A percentile compares a stretch with the other conserved stretches of the same genome.
phyloP scores from a whole-genome alignment of 2,797 vertebrate species.

The Halcyon badia region DNA sequence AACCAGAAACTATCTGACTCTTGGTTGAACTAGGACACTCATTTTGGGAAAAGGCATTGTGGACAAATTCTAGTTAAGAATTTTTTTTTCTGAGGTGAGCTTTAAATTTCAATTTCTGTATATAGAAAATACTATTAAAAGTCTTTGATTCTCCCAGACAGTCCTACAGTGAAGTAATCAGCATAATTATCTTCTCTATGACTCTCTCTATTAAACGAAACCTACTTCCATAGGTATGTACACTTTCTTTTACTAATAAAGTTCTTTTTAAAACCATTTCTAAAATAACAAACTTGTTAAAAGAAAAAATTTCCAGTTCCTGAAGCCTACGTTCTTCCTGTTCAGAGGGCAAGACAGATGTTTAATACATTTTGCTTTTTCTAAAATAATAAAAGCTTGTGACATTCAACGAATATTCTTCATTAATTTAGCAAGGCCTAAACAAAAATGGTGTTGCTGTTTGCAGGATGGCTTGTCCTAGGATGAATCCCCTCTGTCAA shows the following conservation, averaged over 20 bases:
- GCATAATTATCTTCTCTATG: not conserved
- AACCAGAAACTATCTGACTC: not conserved
- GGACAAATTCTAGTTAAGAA: not conserved
- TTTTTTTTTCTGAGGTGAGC: not conserved
- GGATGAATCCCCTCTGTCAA: accelerated
- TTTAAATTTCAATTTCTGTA: not conserved
- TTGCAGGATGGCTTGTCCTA: not conserved
- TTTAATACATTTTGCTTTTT: not conserved
- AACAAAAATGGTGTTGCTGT: not conserved
- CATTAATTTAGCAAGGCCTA: not conserved
- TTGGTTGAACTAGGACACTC: not conserved
- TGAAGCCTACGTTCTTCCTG: not conserved
- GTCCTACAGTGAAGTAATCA: not conserved
- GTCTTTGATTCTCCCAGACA: not conserved
- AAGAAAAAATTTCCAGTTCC: not conserved
- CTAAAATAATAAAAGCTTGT: not conserved
- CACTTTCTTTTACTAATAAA: not conserved
- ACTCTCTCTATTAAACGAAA: not conserved
- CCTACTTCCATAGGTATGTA: not conserved
- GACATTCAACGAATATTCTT: not conserved
- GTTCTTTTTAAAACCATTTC: not conserved
- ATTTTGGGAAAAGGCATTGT: not conserved
- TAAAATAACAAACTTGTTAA: not conserved
- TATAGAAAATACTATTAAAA: not conserved
- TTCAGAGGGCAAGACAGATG: not conserved